phyloP scores from a whole-genome alignment of 2,113 vertebrate species.

The Campylomormyrus numenius region DNA sequence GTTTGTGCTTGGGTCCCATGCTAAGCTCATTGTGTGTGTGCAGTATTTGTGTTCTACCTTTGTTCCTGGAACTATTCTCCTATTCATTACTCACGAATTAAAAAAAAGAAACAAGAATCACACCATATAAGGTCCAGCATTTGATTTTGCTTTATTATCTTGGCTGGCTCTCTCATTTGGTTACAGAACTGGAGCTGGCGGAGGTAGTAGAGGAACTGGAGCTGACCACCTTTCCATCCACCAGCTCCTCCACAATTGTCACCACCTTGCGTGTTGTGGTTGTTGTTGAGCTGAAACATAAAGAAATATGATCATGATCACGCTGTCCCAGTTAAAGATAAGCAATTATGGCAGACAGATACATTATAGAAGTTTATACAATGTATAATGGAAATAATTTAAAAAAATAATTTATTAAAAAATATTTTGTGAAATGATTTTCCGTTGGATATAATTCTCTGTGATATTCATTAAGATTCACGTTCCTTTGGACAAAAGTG shows the following conservation, averaged over 20 bases:
- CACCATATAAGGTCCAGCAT: not conserved
- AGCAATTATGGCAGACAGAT: not conserved
- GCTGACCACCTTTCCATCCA: slow-evolving; percentile 17
- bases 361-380: not conserved
- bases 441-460: not conserved
- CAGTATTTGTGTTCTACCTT: not conserved
- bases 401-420: not conserved
- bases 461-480: not conserved
- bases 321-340: not conserved
- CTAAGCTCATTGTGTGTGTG: not conserved
- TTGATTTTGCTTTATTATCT: not conserved
- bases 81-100: not conserved
- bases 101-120: not conserved
- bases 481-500: not conserved
- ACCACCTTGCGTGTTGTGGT: slow-evolving; percentile 17
- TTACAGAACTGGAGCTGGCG: not conserved
- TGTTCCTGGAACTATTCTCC: not conserved
- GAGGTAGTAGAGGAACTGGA: not conserved
- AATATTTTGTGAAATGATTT: not conserved
- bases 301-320: not conserved
- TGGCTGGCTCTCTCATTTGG: not conserved
- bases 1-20: not conserved
- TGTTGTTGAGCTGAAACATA: not conserved
- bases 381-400: not conserved
- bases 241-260: slow-evolving; percentile 20